phyloP scores from a whole-genome alignment of 2,888 invertebrate species.

The Meganola albula region DNA sequence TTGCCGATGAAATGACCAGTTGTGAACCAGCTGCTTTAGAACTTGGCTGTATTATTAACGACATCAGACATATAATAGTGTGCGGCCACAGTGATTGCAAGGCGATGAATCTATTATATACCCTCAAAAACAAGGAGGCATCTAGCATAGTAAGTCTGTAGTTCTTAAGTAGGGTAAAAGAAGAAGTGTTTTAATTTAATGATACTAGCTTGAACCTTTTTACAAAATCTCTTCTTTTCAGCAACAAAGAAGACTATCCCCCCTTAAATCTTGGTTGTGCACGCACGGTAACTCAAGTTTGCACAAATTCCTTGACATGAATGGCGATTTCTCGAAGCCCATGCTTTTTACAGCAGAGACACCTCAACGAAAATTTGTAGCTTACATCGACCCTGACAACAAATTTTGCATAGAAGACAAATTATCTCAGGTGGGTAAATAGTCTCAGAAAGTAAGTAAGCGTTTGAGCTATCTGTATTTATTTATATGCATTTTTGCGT shows the following conservation, averaged over 20 bases:
- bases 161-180: neutral
- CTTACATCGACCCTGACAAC: constrained; percentile 95
- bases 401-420: constrained; percentile 93
- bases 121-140: constrained; percentile 87
- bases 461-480: no score
- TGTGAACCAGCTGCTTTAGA: constrained; percentile 98
- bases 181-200: neutral
- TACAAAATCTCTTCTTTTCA: constrained; percentile 34
- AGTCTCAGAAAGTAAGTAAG: no score
- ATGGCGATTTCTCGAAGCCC: constrained; percentile 81
- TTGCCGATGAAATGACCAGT: constrained; percentile 90
- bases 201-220: neutral
- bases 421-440: constrained; percentile 88
- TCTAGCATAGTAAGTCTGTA: constrained; percentile 63
- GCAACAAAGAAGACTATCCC: constrained; percentile 89
- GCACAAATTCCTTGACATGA: constrained; percentile 87
- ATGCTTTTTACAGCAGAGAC: constrained; percentile 92
- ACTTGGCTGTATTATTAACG: constrained; percentile 93
- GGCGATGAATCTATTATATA: constrained; percentile 95
- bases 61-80: constrained; percentile 94
- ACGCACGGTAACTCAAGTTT: constrained; percentile 90
- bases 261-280: constrained; percentile 93
- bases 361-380: constrained; percentile 91
- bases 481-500: no score
- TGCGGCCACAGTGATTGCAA: constrained; percentile 99